Evolutionary conservation across 2,113 vertebrate species (phyloP).

Genomic region (Meles meles): DNA sequence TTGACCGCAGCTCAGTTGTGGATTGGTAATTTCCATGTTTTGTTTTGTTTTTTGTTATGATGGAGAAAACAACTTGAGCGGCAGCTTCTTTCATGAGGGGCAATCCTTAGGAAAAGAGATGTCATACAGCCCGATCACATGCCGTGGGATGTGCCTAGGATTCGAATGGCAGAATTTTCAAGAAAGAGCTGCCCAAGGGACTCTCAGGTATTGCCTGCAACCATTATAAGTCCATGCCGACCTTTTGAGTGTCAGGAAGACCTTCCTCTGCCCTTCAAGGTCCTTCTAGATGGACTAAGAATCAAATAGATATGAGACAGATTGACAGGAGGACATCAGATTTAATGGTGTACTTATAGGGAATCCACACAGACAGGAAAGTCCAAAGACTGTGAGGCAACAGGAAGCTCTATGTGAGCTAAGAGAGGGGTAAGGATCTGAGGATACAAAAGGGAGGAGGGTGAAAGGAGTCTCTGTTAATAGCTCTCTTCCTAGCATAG

Average conservation of each 20-base stretch:
- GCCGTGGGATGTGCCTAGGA: neutral
- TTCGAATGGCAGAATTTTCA: constrained; percentile 52
- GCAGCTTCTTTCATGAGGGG: constrained; percentile 45
- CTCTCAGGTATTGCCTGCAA: neutral
- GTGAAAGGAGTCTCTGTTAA: neutral
- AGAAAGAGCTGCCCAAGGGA: neutral
- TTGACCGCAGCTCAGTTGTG: neutral
- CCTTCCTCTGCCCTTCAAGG: neutral
- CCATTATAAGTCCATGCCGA: neutral
- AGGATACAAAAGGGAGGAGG: neutral
- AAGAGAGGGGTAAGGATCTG: neutral
- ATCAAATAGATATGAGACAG: neutral
- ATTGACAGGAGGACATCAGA: neutral
- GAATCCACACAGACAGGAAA: neutral
- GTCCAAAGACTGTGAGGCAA: neutral
- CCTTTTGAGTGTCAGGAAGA: neutral
- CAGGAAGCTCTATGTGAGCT: neutral
- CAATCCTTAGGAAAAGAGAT: constrained; percentile 40
- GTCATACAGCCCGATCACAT: neutral
- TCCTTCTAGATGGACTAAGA: neutral
- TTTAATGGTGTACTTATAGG: neutral
- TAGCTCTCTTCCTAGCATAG: neutral
- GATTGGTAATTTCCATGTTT: constrained; percentile 45
- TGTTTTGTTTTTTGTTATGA: neutral
- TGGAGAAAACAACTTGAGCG: constrained; percentile 16